Base-by-base conservation (phyloP, 2,888 invertebrate species). In the Xanthia togata region DNA sequence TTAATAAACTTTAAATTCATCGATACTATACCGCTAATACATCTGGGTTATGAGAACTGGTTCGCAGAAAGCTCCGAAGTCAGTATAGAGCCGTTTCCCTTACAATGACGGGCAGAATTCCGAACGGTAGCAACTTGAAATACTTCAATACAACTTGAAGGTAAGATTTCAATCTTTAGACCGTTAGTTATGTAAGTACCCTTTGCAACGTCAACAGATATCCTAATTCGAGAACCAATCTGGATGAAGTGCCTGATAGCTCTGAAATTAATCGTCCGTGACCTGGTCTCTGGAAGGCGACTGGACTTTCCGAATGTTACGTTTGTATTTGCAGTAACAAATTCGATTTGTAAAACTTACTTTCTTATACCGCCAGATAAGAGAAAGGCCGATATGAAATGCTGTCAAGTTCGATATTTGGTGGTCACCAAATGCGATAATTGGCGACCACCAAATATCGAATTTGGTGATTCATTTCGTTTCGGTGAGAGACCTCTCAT, bases 1-100 rank as follows among this genome's bases (percentile, higher is more conserved):
- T 41, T 60, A 35, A 74, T 59, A 67, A 47, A 67, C 38, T 71
- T 81, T 53, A 75, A 79, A 86, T 78, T 78, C 70, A 76, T 83
- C 80, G 70, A 83, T 83, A 73, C 70, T 38, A 44, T 38, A 73
- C 44, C 50, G 57, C 83, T 69, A 78, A 83, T 78, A 78, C 86
- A 85, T 85, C 83, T 82, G 47, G 83, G 83, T 83, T 85, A 82
- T 85, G 83, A 74, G 86, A 85, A 83, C 83, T 83, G 83, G 83
- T 85, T 74, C 78, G 82, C 86, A 82, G 83, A 83, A 83, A 83
- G 86, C 69, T 64, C 86, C 83, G 35, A 82, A 85, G 78, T 85
- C 62, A 70, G 35, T 76, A 82, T 78, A 63, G 60, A 65, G 65
- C 69, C 65, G 68, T 85, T 83, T 85, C 74, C 83, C 86, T 85